These are phyloP conservation scores for Hydrophis major DNA, from an alignment of 2,797 vertebrate species.

Conservation along the genomic window DNA sequence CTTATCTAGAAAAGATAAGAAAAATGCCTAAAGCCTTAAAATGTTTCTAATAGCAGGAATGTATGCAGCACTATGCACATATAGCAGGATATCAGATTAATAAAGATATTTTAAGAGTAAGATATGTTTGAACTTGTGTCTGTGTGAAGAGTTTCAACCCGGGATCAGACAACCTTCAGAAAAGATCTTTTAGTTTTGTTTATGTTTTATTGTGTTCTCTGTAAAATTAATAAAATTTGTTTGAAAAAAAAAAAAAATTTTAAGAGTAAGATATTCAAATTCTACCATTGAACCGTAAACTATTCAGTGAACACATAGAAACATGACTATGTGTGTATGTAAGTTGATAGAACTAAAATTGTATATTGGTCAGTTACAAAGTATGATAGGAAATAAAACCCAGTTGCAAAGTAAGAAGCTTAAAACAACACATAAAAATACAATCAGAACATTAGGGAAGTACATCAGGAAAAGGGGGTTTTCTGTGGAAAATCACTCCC, in stretches of 20 bases:
- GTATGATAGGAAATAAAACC: neutral
- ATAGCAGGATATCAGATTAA: neutral
- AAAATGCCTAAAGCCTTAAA: neutral
- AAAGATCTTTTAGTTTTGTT: no score
- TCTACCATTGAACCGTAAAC: neutral
- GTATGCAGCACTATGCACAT: neutral
- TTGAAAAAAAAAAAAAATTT: no score
- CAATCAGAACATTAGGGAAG: neutral
- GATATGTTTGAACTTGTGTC: no score
- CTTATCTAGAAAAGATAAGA: neutral
- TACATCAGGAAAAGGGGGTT: no score
- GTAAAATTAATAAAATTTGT: no score
- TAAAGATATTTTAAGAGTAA: neutral
- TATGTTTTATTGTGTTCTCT: no score
- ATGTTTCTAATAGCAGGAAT: neutral
- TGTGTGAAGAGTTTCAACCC: no score
- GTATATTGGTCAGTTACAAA: neutral
- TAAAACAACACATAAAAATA: neutral
- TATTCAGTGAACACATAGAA: neutral
- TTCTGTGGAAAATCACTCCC: no score
- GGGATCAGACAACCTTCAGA: no score
- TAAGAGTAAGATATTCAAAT: neutral
- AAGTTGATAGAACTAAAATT: neutral
- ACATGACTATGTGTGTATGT: neutral
- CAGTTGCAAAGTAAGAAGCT: neutral